Evolutionary conservation across 2,888 invertebrate genomes (phyloP), one percentile per base, ranked within the genome.

Genomic region (Blera fallax): DNA sequence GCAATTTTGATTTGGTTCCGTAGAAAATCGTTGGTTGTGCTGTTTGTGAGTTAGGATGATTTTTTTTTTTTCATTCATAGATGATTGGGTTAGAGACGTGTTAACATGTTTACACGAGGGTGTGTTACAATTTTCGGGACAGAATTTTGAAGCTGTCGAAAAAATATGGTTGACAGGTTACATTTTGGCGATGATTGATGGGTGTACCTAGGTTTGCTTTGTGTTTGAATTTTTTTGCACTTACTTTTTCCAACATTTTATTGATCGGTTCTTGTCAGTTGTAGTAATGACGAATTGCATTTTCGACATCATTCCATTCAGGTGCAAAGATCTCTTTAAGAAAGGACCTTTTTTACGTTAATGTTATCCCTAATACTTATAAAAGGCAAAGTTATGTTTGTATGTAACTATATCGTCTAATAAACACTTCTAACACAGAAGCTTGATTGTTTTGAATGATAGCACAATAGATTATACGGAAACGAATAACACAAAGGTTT

Each of bases 81-180:
- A 16, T 80, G 74, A 79, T 79, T 69, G 69, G 54, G 72, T 58
- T 45, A 65, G 64, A 40, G 43, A 52, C 34, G 60, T 52, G 81
- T 64, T 85, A 76, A 76, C 70, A 77, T 85, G 70, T 67, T 84
- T 74, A 32, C 72, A 70, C 18, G 50, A 45, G 76, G 70, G 67
- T 69, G 84, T 73, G 52, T 76, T 69, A 67, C 72, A 73, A 52
- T 27, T 73, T 73, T 65, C 11, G 29, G 11, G 32, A 29, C 32
- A 32, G 11, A 10, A 60, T 24, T 50, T 77, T 48, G 45, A n/a
- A 34, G 62, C 37, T 64, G 45, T 62, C 40, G 11, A 48, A 29
- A n/a, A 32, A 58, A 54, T 45, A 70, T 45, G 24, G 32, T 48
- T 45, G 56, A 18, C 62, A 65, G 64, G 70, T 78, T 64, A 52